phyloP scores from a whole-genome alignment of 1,140 invertebrate species.

The Sminthurides bifidus region DNA sequence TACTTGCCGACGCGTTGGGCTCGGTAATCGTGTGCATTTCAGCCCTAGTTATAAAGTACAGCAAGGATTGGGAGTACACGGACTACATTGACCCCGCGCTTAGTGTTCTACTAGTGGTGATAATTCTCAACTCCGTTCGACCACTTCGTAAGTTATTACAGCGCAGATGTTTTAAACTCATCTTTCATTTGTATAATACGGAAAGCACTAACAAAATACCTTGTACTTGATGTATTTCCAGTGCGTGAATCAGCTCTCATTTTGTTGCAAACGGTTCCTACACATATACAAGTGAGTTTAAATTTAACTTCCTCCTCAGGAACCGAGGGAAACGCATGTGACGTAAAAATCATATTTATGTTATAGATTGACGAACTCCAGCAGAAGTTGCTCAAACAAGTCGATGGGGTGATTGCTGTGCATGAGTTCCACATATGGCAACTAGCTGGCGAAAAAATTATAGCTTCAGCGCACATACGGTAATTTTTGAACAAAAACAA shows the following conservation, averaged over 20 bases:
- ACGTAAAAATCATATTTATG: neutral
- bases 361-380: conserved; percentile 69
- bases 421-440: conserved; percentile 94
- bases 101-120: conserved; percentile 65
- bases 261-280: conserved; percentile 41
- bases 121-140: conserved; percentile 75
- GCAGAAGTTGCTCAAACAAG: conserved; percentile 64
- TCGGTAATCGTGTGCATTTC: conserved; percentile 95
- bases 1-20: conserved; percentile 77
- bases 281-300: conserved; percentile 32
- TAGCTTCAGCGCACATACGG: conserved; percentile 84
- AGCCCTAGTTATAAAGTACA: conserved; percentile 71
- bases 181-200: conserved; percentile 3
- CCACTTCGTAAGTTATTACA: conserved; percentile 48
- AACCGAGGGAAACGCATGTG: neutral
- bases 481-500: conserved; percentile 33
- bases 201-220: neutral
- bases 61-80: conserved; percentile 59
- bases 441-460: conserved; percentile 78
- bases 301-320: neutral
- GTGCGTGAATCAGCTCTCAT: conserved; percentile 38
- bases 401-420: conserved; percentile 79
- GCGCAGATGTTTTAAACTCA: neutral
- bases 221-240: conserved; percentile 7
- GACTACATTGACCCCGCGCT: conserved; percentile 88